A percentile compares a stretch with the other conserved stretches of the same genome.
Evolutionary conservation across 2,797 vertebrate genomes (phyloP).

Genomic region (Sebastolobus alascanus): DNA sequence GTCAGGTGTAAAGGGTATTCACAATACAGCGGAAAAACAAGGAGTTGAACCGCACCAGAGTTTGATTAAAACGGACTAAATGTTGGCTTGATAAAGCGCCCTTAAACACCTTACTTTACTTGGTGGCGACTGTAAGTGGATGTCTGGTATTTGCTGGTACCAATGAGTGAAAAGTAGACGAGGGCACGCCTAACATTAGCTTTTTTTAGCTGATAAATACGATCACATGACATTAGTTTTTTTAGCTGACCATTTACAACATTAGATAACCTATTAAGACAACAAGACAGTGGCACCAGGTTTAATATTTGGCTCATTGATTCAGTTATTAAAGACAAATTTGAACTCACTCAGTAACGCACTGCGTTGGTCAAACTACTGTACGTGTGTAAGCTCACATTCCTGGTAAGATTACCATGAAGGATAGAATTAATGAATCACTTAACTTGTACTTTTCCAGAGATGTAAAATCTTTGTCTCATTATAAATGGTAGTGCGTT

Average conservation of each 20-base stretch:
- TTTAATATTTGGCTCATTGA: not conserved
- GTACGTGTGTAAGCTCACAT: not conserved
- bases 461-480: not conserved
- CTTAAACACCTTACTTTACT: not conserved
- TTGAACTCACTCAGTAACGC: not conserved
- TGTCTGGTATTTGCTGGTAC: constrained; percentile 4
- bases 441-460: not conserved
- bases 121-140: not conserved
- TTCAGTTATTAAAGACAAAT: not conserved
- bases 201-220: not conserved
- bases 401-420: not conserved
- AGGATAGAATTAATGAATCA: not conserved
- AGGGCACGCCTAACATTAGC: not conserved
- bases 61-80: no score
- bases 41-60: no score
- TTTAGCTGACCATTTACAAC: not conserved
- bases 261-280: not conserved
- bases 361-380: not conserved
- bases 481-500: not conserved
- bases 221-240: not conserved
- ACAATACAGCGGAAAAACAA: no score
- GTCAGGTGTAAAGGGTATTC: no score
- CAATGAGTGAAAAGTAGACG: not conserved
- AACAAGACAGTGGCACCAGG: not conserved
- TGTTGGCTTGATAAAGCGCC: no score